These are phyloP conservation scores for Clepsis dumicolana DNA, from an alignment of 2,888 invertebrate species.

Conservation along the genomic window DNA sequence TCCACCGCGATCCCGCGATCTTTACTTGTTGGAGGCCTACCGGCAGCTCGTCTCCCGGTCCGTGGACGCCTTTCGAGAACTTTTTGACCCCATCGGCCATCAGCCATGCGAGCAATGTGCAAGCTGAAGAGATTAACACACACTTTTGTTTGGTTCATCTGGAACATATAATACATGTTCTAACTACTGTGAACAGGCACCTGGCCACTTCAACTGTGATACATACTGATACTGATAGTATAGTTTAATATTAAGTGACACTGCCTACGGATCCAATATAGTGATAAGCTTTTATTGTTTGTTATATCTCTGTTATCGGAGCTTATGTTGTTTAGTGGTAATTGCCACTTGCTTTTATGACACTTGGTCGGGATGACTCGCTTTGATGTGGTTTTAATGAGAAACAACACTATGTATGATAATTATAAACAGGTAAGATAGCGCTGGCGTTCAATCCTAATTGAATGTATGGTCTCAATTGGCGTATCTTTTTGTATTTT, in stretches of 20 bases:
- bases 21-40: too few species aligned
- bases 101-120: too few species aligned
- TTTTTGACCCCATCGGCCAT: too few species aligned
- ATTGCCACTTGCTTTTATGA: slow-evolving; percentile 34
- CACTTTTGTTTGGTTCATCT: too few species aligned
- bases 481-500: too few species aligned
- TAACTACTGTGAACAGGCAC: slow-evolving; percentile 27
- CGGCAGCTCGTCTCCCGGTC: too few species aligned
- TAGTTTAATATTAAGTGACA: slow-evolving; percentile 38
- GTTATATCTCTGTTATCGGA: slow-evolving; percentile 19
- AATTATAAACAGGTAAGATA: neutral
- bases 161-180: neutral
- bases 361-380: neutral
- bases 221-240: slow-evolving; percentile 31
- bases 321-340: slow-evolving; percentile 18
- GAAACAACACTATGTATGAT: neutral
- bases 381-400: slow-evolving; percentile 6
- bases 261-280: slow-evolving; percentile 32
- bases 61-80: too few species aligned
- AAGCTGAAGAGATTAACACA: too few species aligned
- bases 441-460: too few species aligned
- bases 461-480: too few species aligned
- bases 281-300: slow-evolving; percentile 34
- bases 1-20: too few species aligned
- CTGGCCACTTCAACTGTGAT: slow-evolving; percentile 26